Evolutionary conservation across 2,797 vertebrate species (phyloP).

Genomic region (Thunnus albacares): DNA sequence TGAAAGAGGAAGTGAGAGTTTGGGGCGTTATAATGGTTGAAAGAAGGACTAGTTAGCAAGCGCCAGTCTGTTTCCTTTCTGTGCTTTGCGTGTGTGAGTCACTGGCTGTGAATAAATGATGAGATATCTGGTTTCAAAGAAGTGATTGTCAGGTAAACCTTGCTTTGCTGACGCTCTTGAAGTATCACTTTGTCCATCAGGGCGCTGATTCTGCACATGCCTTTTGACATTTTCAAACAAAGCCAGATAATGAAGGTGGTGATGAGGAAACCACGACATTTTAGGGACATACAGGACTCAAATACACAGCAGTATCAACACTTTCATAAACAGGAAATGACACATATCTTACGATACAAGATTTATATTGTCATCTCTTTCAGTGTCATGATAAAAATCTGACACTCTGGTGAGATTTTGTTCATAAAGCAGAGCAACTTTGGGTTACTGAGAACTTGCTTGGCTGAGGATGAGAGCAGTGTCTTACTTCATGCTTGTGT

Average conservation of each 20-base stretch:
- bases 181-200: constrained; percentile 30
- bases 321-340: constrained; percentile 24
- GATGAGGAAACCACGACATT: background rate
- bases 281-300: background rate
- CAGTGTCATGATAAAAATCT: background rate
- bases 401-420: background rate
- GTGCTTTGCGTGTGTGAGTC: constrained; percentile 66
- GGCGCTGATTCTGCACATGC: background rate
- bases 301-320: background rate
- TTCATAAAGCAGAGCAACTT: background rate
- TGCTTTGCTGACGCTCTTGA: constrained; percentile 35
- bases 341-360: background rate
- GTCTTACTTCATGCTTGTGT: constrained; percentile 32
- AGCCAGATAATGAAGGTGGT: background rate
- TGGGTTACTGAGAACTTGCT: constrained; percentile 17
- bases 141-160: constrained; percentile 68
- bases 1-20: constrained; percentile 71
- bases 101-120: constrained; percentile 81
- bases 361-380: background rate
- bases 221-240: constrained; percentile 31
- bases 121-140: constrained; percentile 75
- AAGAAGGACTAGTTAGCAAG: constrained; percentile 24
- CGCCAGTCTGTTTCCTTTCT: constrained; percentile 67
- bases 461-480: constrained; percentile 7
- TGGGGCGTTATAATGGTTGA: constrained; percentile 37